Percentiles rank a stretch among this genome's conserved stretches.
These are phyloP conservation scores for Ammodramus savannarum DNA, from an alignment of 2,113 vertebrate species.

Conservation along the genomic window DNA sequence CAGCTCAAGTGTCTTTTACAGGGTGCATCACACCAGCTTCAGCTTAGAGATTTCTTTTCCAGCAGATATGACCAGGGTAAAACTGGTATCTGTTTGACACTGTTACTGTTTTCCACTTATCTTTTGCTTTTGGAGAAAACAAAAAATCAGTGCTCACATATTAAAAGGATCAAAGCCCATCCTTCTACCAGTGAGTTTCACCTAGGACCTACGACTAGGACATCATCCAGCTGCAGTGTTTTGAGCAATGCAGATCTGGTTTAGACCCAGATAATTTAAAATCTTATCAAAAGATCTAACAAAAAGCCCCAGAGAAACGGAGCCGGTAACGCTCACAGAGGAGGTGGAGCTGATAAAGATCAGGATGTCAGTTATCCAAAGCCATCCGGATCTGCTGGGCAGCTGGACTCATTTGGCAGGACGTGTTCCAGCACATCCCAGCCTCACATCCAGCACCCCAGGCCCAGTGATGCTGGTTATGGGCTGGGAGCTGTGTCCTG, in stretches of 20 bases:
- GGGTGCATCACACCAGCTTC: neutral
- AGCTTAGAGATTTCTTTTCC: neutral
- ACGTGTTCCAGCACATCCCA: neutral
- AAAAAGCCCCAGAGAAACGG: neutral
- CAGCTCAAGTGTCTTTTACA: neutral
- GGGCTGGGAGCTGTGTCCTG: neutral
- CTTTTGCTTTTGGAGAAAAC: neutral
- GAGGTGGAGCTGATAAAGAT: neutral
- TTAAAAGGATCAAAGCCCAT: neutral
- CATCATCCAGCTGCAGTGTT: neutral
- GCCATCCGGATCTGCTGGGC: neutral
- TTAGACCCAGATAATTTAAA: neutral
- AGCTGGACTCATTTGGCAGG: neutral
- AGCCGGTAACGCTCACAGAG: neutral
- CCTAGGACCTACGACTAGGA: fast-evolving
- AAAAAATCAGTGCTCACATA: neutral
- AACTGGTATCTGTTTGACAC: neutral
- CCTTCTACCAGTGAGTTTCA: neutral
- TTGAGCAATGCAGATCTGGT: neutral
- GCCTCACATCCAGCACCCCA: neutral
- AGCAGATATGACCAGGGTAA: neutral
- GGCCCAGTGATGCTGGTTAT: fast-evolving
- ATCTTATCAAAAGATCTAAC: constrained; percentile 1
- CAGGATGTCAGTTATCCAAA: neutral
- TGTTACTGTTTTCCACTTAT: neutral